phyloP scores from a whole-genome alignment of 2,113 vertebrate genomes.

The Lethenteron camtschaticum region DNA sequence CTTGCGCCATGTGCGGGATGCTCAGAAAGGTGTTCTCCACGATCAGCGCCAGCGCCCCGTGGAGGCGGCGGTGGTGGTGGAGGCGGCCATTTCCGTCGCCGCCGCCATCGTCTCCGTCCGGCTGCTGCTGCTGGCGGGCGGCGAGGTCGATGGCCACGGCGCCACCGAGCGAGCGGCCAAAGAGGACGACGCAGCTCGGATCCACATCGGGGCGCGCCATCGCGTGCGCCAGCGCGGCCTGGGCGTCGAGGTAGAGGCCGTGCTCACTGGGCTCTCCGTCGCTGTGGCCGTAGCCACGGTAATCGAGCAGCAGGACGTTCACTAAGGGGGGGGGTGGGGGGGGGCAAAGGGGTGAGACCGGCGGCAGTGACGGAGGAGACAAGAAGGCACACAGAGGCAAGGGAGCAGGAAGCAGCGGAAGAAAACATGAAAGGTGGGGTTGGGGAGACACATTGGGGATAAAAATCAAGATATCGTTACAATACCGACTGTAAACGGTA shows the following conservation, averaged over 20 bases:
- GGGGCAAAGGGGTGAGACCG: too few relatives aligned
- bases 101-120: too few relatives aligned
- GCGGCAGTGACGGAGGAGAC: too few relatives aligned
- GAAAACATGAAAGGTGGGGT: too few relatives aligned
- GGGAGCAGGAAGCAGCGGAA: too few relatives aligned
- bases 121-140: constrained; percentile 51
- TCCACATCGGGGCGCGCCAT: constrained; percentile 93
- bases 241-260: constrained; percentile 67
- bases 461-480: too few relatives aligned
- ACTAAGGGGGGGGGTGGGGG: constrained; percentile 15
- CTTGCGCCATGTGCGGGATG: constrained; percentile 94
- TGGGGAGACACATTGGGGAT: too few relatives aligned
- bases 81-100: too few relatives aligned
- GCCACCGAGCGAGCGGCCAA: constrained; percentile 87
- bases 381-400: too few relatives aligned
- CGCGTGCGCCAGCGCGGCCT: constrained; percentile 78
- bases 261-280: constrained; percentile 83
- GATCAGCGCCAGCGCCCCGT: constrained; percentile 48
- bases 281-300: constrained; percentile 87
- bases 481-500: too few relatives aligned
- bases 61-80: neutral
- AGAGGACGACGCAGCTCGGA: constrained; percentile 84
- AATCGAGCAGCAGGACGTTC: constrained; percentile 76
- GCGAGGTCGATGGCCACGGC: constrained; percentile 81
- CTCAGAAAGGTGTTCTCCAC: constrained; percentile 97